Percentiles rank a stretch among this genome's conserved stretches.
Conservation (phyloP, 2,113 vertebrate genomes). For the Arothron firmamentum region DNA sequence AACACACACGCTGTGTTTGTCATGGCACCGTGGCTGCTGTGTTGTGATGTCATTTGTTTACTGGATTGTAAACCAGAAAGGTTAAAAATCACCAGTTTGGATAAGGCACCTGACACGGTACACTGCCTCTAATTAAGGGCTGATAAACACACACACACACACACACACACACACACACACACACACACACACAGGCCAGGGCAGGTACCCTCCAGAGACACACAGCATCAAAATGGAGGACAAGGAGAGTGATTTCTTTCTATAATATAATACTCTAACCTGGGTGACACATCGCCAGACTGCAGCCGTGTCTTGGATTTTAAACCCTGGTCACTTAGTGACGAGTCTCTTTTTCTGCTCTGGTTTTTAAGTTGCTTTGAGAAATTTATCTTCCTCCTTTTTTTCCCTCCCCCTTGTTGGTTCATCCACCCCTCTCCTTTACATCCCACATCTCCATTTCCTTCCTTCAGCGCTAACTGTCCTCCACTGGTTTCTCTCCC, state of each 20-base stretch:
- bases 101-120: constrained; percentile 23
- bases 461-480: not conserved
- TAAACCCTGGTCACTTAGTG: constrained; percentile 8
- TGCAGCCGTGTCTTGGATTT: constrained; percentile 15
- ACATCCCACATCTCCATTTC: not conserved
- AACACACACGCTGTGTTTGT: not conserved
- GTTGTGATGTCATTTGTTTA: constrained; percentile 8
- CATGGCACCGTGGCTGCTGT: not conserved
- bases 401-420: not conserved
- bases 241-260: constrained; percentile 24
- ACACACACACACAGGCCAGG: constrained; percentile 10
- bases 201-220: constrained; percentile 30
- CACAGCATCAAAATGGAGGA: constrained; percentile 51
- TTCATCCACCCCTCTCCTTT: not conserved
- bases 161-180: constrained; percentile 11
- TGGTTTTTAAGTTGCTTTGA: not conserved
- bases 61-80: constrained; percentile 7
- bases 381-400: not conserved
- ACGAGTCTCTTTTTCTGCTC: not conserved
- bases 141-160: not conserved
- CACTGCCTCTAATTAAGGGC: constrained; percentile 1
- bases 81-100: constrained; percentile 31
- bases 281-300: constrained; percentile 31
- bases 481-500: not conserved
- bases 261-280: constrained; percentile 49